Conservation (phyloP, 1,140 invertebrate genomes). For the Drosophila nebulosa region DNA sequence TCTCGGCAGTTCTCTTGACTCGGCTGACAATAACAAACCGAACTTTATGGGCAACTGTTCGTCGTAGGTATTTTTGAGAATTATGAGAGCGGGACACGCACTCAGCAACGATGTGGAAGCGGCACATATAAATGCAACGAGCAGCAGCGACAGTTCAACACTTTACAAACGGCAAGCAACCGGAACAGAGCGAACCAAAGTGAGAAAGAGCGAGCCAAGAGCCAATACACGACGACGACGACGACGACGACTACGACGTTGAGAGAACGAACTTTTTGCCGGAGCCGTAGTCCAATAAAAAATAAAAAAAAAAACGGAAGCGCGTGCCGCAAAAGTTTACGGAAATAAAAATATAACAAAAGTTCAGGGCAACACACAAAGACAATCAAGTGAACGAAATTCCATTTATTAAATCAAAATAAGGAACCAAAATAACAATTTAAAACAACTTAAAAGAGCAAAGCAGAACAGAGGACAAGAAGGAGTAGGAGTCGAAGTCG, state of each 20-base stretch:
- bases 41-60: slow-evolving; percentile 41
- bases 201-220: slow-evolving; percentile 26
- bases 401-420: slow-evolving; percentile 13
- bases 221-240: slow-evolving; percentile 6
- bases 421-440: slow-evolving; percentile 3
- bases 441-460: not conserved
- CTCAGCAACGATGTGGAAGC: slow-evolving; percentile 48
- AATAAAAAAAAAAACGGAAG: too few relatives aligned
- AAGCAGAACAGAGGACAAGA: not conserved
- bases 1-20: not conserved
- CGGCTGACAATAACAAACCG: slow-evolving; percentile 59
- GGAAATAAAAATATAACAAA: slow-evolving; percentile 61
- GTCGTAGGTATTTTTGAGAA: slow-evolving; percentile 50
- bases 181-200: slow-evolving; percentile 14
- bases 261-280: not conserved
- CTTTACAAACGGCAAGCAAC: slow-evolving; percentile 56
- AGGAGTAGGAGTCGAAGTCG: slow-evolving; percentile 31
- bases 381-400: slow-evolving; percentile 16
- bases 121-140: slow-evolving; percentile 61
- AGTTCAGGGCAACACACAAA: slow-evolving; percentile 30
- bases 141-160: slow-evolving; percentile 44
- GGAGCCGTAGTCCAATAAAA: slow-evolving; percentile 1
- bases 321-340: slow-evolving; percentile 77
- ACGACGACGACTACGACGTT: slow-evolving; percentile 16
- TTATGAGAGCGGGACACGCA: slow-evolving; percentile 60